Conservation (phyloP, 1,140 invertebrate genomes). For the Drosophila aff. region DNA sequence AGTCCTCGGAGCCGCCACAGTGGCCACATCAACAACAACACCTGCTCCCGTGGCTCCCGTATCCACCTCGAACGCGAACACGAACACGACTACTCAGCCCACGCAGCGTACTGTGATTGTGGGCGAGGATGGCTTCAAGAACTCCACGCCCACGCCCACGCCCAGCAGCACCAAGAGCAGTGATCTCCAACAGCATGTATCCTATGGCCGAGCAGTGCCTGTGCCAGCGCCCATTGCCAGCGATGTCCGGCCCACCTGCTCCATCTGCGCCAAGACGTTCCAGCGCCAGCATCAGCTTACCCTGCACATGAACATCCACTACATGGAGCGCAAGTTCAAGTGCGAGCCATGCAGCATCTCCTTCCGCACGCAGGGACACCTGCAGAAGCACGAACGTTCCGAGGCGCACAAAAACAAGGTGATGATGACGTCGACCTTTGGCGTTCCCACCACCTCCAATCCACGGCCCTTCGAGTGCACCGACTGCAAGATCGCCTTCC, state of each 20-base stretch:
- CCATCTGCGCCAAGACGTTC: slow-evolving; percentile 96
- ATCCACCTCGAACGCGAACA: not conserved
- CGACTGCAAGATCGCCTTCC: slow-evolving; percentile 97
- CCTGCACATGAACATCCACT: slow-evolving; percentile 98
- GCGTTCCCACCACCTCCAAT: slow-evolving; percentile 93
- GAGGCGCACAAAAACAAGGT: slow-evolving; percentile 96
- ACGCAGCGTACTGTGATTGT: slow-evolving; percentile 71
- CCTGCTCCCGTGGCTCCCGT: not conserved
- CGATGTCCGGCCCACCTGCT: slow-evolving; percentile 93
- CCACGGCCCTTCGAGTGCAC: slow-evolving; percentile 97
- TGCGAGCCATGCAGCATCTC: slow-evolving; percentile 96
- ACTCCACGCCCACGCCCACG: slow-evolving; percentile 48
- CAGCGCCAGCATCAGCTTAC: slow-evolving; percentile 94
- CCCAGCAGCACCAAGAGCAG: slow-evolving; percentile 55
- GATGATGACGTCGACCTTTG: slow-evolving; percentile 94
- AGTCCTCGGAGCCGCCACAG: slow-evolving; percentile 35
- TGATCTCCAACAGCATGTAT: slow-evolving; percentile 55
- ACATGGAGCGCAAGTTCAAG: slow-evolving; percentile 95
- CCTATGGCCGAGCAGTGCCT: slow-evolving; percentile 44
- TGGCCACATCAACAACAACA: slow-evolving; percentile 9
- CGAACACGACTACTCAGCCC: not conserved
- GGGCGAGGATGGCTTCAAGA: slow-evolving; percentile 82
- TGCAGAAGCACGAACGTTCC: slow-evolving; percentile 96
- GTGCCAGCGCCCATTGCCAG: slow-evolving; percentile 75
- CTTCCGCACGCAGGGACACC: slow-evolving; percentile 95